Evolutionary conservation across 2,797 vertebrate species (phyloP).

Genomic region (Caiman crocodilus): DNA sequence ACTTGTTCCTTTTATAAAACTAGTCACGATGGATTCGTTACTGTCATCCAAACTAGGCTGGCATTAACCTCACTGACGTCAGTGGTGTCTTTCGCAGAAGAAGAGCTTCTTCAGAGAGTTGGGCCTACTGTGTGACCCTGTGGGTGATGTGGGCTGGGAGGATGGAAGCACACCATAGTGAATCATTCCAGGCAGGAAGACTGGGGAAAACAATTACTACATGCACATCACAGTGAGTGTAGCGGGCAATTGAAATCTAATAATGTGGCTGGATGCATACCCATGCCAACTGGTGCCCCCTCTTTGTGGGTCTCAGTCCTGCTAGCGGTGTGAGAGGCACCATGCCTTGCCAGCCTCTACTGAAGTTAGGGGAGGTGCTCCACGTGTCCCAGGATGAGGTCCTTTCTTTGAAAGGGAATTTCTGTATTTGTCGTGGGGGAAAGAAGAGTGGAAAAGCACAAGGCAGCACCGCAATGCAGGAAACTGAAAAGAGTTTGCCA

Average conservation of each 20-base stretch:
- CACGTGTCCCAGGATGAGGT: too few relatives aligned
- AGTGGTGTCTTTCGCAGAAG: too few relatives aligned
- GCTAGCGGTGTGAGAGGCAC: not conserved
- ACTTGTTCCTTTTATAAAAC: too few relatives aligned
- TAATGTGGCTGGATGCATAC: not conserved
- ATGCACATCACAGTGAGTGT: not conserved
- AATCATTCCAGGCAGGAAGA: not conserved
- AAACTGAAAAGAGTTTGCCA: not conserved
- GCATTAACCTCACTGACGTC: too few relatives aligned
- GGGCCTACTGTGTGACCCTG: not conserved
- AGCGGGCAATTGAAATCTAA: not conserved
- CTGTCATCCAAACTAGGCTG: too few relatives aligned
- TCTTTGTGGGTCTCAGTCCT: not conserved
- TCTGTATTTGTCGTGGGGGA: too few relatives aligned
- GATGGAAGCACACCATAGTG: not conserved
- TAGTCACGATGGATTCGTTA: too few relatives aligned
- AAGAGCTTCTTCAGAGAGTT: not conserved
- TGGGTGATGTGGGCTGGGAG: not conserved
- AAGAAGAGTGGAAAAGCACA: too few relatives aligned
- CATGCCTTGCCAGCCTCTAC: not conserved
- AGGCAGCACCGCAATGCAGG: too few relatives aligned
- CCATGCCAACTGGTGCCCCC: not conserved
- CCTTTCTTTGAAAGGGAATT: too few relatives aligned
- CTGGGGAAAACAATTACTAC: not conserved
- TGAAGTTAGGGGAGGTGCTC: not conserved